Conservation (phyloP, 2,113 vertebrate genomes). For the Puffinus mauretanicus region DNA sequence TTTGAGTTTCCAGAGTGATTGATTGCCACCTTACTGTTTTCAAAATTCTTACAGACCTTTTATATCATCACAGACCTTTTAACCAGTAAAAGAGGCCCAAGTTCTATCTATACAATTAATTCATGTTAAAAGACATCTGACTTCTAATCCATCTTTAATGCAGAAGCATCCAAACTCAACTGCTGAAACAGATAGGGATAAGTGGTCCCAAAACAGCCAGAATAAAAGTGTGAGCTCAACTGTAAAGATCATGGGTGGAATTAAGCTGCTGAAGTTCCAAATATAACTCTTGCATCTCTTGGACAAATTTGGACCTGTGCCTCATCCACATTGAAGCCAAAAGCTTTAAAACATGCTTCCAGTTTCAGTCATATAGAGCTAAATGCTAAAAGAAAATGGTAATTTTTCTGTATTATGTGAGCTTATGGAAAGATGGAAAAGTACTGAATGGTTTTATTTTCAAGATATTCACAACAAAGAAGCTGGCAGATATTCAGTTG, state of each 20-base stretch:
- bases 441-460: background rate
- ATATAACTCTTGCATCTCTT: background rate
- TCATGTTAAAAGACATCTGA: background rate
- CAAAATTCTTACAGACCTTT: background rate
- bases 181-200: background rate
- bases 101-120: background rate
- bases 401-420: background rate
- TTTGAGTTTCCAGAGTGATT: background rate
- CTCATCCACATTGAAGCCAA: background rate
- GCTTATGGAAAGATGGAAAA: constrained; percentile 13
- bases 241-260: background rate
- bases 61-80: background rate
- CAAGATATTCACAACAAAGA: background rate
- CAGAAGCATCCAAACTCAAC: background rate
- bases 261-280: background rate
- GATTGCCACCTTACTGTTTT: background rate
- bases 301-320: background rate
- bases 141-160: background rate
- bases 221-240: background rate
- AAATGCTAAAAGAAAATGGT: background rate
- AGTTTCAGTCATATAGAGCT: background rate
- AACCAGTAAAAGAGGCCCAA: background rate
- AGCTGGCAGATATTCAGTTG: background rate
- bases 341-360: background rate
- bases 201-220: background rate